A percentile compares a stretch with the other conserved stretches of the same genome.
These are phyloP conservation scores for Diaphora mendica DNA, from an alignment of 2,888 invertebrate genomes.

Conservation along the genomic window DNA sequence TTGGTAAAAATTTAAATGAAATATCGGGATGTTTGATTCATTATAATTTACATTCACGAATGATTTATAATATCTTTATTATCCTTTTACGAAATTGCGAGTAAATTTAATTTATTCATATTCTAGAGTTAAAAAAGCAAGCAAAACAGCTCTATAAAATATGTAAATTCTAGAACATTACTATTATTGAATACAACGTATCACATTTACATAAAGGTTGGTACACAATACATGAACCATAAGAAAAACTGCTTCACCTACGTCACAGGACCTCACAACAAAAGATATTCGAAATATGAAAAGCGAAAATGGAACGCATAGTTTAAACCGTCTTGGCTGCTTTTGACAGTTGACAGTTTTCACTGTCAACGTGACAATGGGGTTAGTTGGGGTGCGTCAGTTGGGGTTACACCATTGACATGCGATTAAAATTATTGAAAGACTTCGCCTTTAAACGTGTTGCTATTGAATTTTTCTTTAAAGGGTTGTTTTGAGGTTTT, in stretches of 20 bases:
- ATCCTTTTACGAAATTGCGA: not conserved
- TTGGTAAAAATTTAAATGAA: no score
- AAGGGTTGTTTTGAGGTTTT: conserved; percentile 68
- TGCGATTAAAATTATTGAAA: conserved; percentile 84
- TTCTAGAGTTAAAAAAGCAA: not conserved
- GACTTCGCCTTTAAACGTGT: conserved; percentile 65
- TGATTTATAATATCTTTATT: no score
- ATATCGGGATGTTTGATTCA: no score
- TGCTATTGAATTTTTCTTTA: conserved; percentile 64
- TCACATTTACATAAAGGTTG: conserved; percentile 47
- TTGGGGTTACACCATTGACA: conserved; percentile 73
- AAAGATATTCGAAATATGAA: conserved; percentile 74
- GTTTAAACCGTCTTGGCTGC: conserved; percentile 85
- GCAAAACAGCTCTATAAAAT: not conserved
- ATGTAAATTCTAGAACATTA: not conserved
- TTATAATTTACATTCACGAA: no score
- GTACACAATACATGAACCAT: conserved; percentile 42
- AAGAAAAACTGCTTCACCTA: conserved; percentile 53
- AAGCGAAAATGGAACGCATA: conserved; percentile 80
- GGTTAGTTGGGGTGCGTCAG: conserved; percentile 82
- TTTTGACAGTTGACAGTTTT: conserved; percentile 86
- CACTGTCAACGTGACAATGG: conserved; percentile 80
- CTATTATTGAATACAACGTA: not conserved
- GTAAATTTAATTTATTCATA: not conserved
- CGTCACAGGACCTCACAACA: conserved; percentile 64